phyloP scores from a whole-genome alignment of 2,113 vertebrate genomes.

The Anser brachyrhynchus region DNA sequence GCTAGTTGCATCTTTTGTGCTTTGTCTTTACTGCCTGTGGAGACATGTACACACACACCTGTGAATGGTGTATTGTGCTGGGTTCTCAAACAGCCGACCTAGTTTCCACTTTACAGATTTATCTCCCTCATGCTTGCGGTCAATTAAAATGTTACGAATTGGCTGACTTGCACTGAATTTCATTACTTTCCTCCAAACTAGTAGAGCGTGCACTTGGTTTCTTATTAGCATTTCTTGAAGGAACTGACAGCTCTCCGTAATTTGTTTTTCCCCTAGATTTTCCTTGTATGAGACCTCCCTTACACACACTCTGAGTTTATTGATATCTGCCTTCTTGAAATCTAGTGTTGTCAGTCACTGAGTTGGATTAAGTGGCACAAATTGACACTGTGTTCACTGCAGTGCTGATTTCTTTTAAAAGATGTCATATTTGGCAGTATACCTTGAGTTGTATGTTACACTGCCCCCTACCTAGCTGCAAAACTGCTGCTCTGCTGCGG shows the following conservation, averaged over 20 bases:
- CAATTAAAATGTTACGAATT: neutral
- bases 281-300: neutral
- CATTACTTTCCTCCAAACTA: neutral
- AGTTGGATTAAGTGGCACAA: neutral
- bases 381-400: fast-evolving
- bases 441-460: neutral
- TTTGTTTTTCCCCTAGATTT: neutral
- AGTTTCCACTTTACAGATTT: neutral
- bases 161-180: neutral
- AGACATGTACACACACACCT: fast-evolving
- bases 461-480: neutral
- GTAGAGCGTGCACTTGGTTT: neutral
- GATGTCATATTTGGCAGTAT: neutral
- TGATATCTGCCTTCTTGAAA: neutral
- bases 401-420: neutral
- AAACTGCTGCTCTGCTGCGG: neutral
- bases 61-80: neutral
- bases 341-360: neutral
- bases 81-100: neutral
- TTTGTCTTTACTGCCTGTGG: neutral
- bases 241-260: neutral
- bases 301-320: neutral
- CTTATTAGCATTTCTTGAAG: neutral
- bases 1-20: neutral
- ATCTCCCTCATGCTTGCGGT: neutral